Conservation (phyloP, 2,888 invertebrate species). For the Limnephilus auricula region DNA sequence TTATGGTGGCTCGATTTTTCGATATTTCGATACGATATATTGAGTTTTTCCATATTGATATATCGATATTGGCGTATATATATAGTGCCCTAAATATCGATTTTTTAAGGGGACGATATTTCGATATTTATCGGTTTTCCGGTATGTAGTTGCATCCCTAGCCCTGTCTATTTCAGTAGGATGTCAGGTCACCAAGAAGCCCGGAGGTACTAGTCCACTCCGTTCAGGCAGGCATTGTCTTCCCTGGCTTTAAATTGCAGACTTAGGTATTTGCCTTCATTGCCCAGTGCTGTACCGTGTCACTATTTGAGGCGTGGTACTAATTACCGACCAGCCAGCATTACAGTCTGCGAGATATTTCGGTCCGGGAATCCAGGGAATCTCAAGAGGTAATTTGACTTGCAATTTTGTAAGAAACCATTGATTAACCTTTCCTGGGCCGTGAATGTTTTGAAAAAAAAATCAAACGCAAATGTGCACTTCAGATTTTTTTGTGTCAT, state of each 20-base stretch:
- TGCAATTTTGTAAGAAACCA: not conserved
- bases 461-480: too few species aligned
- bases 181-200: not conserved
- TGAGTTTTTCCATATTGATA: too few species aligned
- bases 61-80: too few species aligned
- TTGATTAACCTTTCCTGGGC: too few species aligned
- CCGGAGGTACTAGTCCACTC: not conserved
- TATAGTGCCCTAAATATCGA: too few species aligned
- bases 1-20: too few species aligned
- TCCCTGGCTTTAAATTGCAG: not conserved
- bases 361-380: slow-evolving; percentile 29
- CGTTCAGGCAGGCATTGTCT: slow-evolving; percentile 6
- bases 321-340: slow-evolving; percentile 51
- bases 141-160: too few species aligned
- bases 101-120: too few species aligned
- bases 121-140: too few species aligned
- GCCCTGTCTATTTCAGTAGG: not conserved
- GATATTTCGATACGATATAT: too few species aligned
- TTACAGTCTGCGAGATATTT: slow-evolving; percentile 60
- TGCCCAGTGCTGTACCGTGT: slow-evolving; percentile 18
- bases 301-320: slow-evolving; percentile 60
- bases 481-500: too few species aligned
- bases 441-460: too few species aligned
- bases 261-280: not conserved
- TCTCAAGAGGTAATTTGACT: not conserved